Conservation (phyloP, 2,797 vertebrate species). For the Sarcoramphus papa region DNA sequence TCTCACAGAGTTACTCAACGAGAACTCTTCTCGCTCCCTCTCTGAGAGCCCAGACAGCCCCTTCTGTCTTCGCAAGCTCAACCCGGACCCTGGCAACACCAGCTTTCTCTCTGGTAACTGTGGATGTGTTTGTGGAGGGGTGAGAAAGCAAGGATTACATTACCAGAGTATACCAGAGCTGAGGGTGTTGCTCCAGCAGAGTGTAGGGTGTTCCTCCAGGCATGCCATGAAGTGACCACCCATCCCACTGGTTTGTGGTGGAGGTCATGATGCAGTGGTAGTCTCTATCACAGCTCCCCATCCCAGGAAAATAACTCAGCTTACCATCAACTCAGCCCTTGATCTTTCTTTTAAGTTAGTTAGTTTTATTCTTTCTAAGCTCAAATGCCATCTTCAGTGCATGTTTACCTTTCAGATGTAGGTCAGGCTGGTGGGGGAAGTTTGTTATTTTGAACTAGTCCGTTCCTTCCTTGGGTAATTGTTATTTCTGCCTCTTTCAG, state of each 20-base stretch:
- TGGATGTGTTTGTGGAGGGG: neutral
- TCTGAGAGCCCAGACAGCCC: constrained; percentile 81
- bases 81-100: constrained; percentile 59
- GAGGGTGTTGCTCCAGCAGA: neutral
- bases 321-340: neutral
- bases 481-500: constrained; percentile 45
- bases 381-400: neutral
- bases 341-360: neutral
- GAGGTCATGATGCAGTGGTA: neutral
- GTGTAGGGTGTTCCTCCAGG: neutral
- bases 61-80: constrained; percentile 77
- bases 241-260: neutral
- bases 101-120: constrained; percentile 80
- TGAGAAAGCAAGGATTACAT: accelerated
- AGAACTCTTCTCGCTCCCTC: constrained; percentile 43
- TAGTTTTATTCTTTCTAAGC: neutral
- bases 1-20: constrained; percentile 80
- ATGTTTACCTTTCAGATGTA: neutral
- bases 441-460: neutral
- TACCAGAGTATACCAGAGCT: neutral
- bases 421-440: neutral
- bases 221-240: neutral
- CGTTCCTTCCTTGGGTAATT: neutral
- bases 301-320: neutral
- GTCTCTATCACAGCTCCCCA: neutral